Conservation (phyloP, 2,888 invertebrate species). For the Drosophila villosipedis region DNA sequence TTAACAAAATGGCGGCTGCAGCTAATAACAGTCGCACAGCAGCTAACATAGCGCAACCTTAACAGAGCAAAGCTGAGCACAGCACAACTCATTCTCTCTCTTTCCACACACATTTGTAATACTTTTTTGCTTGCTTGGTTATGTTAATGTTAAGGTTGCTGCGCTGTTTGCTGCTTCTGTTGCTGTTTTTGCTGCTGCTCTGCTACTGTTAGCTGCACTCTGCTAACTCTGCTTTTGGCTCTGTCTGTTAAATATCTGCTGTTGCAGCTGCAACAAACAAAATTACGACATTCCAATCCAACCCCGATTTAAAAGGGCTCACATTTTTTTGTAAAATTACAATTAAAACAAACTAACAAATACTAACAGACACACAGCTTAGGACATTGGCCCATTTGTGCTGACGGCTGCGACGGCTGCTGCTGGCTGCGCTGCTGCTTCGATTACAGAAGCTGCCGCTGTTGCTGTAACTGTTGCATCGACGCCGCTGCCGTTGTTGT, state of each 20-base stretch:
- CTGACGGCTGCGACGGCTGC: constrained; percentile 53
- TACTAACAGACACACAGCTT: constrained; percentile 51
- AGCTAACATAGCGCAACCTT: constrained; percentile 39
- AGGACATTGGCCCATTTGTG: constrained; percentile 84
- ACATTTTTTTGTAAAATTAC: constrained; percentile 46
- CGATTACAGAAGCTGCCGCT: constrained; percentile 40
- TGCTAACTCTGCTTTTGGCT: constrained; percentile 48
- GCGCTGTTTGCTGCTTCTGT: constrained; percentile 14
- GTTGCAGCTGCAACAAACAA: constrained; percentile 45
- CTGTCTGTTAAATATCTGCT: constrained; percentile 31
- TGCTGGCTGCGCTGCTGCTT: constrained; percentile 56
- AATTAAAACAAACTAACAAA: constrained; percentile 67
- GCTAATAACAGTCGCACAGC: constrained; percentile 44
- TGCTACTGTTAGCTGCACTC: constrained; percentile 31
- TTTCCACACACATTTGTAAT: constrained; percentile 38
- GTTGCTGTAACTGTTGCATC: constrained; percentile 65
- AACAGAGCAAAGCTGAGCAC: constrained; percentile 41
- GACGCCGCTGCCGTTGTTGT: constrained; percentile 77
- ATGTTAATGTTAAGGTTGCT: constrained; percentile 27
- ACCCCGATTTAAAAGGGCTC: constrained; percentile 46
- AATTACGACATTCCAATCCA: constrained; percentile 57
- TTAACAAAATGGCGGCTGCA: constrained; percentile 80
- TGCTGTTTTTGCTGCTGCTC: constrained; percentile 19
- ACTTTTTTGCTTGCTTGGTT: constrained; percentile 42
- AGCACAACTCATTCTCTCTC: constrained; percentile 1